phyloP scores from a whole-genome alignment of 2,113 vertebrate species.

The Lophochroa leadbeateri region DNA sequence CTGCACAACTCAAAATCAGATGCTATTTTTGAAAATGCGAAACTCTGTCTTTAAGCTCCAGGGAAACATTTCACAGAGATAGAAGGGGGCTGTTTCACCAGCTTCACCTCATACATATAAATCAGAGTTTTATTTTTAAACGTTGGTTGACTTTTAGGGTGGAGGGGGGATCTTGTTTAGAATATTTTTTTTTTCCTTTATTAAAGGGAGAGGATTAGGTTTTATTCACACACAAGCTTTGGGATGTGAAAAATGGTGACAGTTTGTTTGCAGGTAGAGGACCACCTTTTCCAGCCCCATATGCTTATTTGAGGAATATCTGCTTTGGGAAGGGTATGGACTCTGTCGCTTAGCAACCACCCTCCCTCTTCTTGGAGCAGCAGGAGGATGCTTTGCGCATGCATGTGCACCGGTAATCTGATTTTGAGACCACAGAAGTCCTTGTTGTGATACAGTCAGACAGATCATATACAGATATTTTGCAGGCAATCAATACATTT shows the following conservation, averaged over 20 bases:
- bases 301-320: constrained; percentile 15
- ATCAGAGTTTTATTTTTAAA: background rate
- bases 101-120: background rate
- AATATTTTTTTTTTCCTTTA: background rate
- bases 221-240: background rate
- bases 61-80: background rate
- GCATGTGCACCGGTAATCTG: constrained; percentile 36
- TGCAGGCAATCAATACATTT: background rate
- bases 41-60: background rate
- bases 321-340: constrained; percentile 48
- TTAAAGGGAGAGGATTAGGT: rapidly evolving
- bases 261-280: background rate
- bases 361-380: constrained; percentile 10
- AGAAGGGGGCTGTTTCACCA: background rate
- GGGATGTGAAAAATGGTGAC: rapidly evolving
- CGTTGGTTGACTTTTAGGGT: rapidly evolving
- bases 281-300: background rate
- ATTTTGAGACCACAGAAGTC: constrained; percentile 41
- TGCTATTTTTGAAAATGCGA: background rate
- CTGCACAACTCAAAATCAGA: background rate
- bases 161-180: rapidly evolving
- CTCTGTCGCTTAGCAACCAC: constrained; percentile 74
- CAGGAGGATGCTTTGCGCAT: background rate
- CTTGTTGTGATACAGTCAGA: constrained; percentile 7
- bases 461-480: background rate